Conservation (phyloP, 2,797 vertebrate species). For the Trichosurus vulpecula region DNA sequence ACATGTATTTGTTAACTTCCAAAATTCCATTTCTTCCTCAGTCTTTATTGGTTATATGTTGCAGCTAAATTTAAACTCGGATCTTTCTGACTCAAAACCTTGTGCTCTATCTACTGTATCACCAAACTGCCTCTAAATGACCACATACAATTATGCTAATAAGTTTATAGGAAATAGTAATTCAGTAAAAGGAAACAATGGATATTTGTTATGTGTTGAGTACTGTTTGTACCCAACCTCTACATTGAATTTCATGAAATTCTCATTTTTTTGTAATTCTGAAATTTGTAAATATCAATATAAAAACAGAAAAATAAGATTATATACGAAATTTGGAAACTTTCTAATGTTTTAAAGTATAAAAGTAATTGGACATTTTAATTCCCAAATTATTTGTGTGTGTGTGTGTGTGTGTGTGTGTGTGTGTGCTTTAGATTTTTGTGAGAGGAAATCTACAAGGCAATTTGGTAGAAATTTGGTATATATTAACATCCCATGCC, state of each 20-base stretch:
- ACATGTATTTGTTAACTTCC: neutral
- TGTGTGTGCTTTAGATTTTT: neutral
- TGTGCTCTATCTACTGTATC: neutral
- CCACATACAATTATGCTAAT: neutral
- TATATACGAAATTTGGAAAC: neutral
- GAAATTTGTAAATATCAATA: neutral
- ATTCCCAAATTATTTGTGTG: no score
- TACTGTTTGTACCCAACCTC: neutral
- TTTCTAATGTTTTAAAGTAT: neutral
- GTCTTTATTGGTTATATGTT: neutral
- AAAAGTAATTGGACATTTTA: no score
- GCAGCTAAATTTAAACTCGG: neutral
- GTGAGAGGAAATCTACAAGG: neutral
- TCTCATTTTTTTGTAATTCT: neutral
- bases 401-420: no score
- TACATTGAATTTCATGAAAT: neutral
- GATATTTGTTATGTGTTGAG: neutral
- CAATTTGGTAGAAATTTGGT: neutral
- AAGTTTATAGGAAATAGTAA: neutral
- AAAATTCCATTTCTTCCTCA: neutral
- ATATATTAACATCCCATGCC: neutral
- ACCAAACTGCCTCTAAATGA: neutral
- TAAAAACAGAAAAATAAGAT: neutral
- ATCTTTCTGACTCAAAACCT: neutral
- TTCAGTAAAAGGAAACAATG: neutral